Base-by-base conservation (phyloP, 2,888 invertebrate genomes). In the Allacma fusca region DNA sequence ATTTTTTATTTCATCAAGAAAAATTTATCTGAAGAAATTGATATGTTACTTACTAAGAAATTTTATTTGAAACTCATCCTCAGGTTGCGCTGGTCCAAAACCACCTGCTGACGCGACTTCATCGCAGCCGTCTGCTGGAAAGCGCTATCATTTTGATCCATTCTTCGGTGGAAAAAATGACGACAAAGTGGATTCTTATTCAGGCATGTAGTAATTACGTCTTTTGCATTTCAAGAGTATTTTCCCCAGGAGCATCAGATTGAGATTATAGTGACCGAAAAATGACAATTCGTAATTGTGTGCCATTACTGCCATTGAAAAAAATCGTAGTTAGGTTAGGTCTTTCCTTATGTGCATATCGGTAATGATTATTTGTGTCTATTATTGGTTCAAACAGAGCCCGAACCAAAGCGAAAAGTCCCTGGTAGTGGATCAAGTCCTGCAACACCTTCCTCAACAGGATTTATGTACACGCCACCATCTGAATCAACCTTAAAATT, bases 381-480 rank as follows among this genome's bases (percentile, higher is more conserved):
- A n/a, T n/a, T n/a, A 19, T 50, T 50, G 62, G 16, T 59, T 72
- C 9, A 26, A 34, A n/a, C 44, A 44, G 77, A 77, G 40, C 65
- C 44, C 12, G 77, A 77, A 65, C 44, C 71, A 64, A 77, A 72
- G 64, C 64, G 77, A 23, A 77, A 77, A 70, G 19, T 64, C 7
- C 72, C 77, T 23, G 50, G 50, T 23, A n/a, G 26, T 19, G 43
- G 50, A 21, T 64, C 44, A 21, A 43, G 23, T n/a, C 16, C 44
- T 4, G 16, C 62, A 1, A 23, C n/a, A 62, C n/a, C 65, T 16
- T 70, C 76, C 12, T 77, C 77, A 26, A n/a, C 29, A 28, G 50
- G 67, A 1, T 72, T 77, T 21, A 50, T 71, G 71, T 77, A 72
- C 34, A 77, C 77, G 19, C 50, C 77, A 1, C 77, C 77, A n/a